phyloP scores from a whole-genome alignment of 2,888 invertebrate species.

The Cephus sareptanus region DNA sequence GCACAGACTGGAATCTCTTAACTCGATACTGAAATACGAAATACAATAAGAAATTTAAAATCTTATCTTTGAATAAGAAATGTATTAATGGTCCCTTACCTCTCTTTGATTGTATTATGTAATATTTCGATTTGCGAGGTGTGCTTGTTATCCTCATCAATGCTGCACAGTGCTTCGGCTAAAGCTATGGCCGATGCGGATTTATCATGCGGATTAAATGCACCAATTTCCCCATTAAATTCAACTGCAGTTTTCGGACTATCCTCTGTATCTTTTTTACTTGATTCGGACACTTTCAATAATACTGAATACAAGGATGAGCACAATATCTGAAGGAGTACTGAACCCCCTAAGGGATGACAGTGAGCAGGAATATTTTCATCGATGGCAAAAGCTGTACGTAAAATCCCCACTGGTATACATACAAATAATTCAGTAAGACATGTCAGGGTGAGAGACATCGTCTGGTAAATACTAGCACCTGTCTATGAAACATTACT shows the following conservation, averaged over 20 bases:
- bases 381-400: slow-evolving; percentile 71
- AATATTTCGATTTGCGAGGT: slow-evolving; percentile 79
- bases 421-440: slow-evolving; percentile 78
- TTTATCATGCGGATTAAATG: slow-evolving; percentile 42
- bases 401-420: slow-evolving; percentile 72
- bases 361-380: slow-evolving; percentile 78
- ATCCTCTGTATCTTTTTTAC: neutral
- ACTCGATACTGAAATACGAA: slow-evolving; percentile 28
- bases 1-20: slow-evolving; percentile 11
- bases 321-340: slow-evolving; percentile 78
- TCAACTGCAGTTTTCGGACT: neutral
- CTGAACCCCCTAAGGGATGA: slow-evolving; percentile 77
- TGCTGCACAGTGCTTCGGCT: slow-evolving; percentile 82
- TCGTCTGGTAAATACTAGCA: slow-evolving; percentile 84
- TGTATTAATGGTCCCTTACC: slow-evolving; percentile 23
- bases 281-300: slow-evolving; percentile 32
- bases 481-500: slow-evolving; percentile 68
- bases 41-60: neutral
- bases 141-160: slow-evolving; percentile 84
- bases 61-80: slow-evolving; percentile 8
- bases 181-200: slow-evolving; percentile 71
- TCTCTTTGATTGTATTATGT: slow-evolving; percentile 60
- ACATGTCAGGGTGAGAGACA: slow-evolving; percentile 79
- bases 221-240: slow-evolving; percentile 30
- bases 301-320: slow-evolving; percentile 76